phyloP scores from a whole-genome alignment of 2,888 invertebrate genomes.

The Drosophila prolongata region DNA sequence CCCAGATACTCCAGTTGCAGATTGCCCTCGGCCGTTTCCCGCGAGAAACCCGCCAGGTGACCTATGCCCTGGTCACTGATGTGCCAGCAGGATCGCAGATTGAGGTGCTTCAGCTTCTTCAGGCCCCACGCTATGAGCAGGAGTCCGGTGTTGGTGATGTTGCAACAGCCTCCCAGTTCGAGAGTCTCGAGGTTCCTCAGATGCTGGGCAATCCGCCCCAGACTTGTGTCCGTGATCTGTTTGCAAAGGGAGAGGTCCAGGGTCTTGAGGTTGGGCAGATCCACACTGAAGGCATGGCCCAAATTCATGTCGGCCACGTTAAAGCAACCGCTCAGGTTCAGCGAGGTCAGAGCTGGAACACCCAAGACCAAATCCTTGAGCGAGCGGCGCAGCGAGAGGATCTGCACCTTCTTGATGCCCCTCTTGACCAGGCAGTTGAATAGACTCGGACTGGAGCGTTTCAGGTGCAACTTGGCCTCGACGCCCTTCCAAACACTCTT shows the following conservation, averaged over 20 bases:
- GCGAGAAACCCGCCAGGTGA: constrained; percentile 91
- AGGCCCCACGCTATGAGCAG: constrained; percentile 94
- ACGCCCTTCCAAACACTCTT: constrained; percentile 97
- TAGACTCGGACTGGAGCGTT: constrained; percentile 92
- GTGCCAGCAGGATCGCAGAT: constrained; percentile 96
- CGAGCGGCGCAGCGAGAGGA: constrained; percentile 92
- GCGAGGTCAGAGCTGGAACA: constrained; percentile 93
- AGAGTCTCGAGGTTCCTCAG: constrained; percentile 93
- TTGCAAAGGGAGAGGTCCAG: constrained; percentile 96
- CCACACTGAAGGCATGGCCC: constrained; percentile 91
- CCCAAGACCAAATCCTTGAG: constrained; percentile 94
- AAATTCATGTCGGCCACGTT: constrained; percentile 95
- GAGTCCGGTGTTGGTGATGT: constrained; percentile 95
- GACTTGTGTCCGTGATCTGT: constrained; percentile 96
- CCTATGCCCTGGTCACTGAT: constrained; percentile 96
- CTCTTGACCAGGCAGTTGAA: constrained; percentile 94
- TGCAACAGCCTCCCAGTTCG: constrained; percentile 96
- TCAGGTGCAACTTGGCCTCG: constrained; percentile 94
- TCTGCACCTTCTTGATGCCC: constrained; percentile 95
- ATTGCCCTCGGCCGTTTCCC: constrained; percentile 88
- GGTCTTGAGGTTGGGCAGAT: constrained; percentile 90
- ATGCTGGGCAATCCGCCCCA: constrained; percentile 93
- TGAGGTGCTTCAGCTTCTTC: constrained; percentile 92
- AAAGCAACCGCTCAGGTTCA: constrained; percentile 96
- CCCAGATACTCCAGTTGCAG: constrained; percentile 93